Percentiles rank a stretch among this genome's conserved stretches.
These are phyloP conservation scores for Aporrectodea caliginosa DNA, from an alignment of 1,140 invertebrate species.

Conservation along the genomic window DNA sequence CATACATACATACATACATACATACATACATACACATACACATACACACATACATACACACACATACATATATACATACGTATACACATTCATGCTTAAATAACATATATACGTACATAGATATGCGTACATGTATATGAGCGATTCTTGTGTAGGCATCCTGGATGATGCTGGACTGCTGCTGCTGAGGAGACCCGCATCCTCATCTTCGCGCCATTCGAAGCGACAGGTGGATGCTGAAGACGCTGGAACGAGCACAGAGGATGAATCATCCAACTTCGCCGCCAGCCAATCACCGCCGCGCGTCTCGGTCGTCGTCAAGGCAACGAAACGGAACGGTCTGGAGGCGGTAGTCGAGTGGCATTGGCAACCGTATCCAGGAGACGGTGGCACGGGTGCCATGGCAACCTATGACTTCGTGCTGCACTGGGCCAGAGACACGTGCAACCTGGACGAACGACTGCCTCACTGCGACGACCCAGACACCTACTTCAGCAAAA, in stretches of 20 bases:
- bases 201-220: no score
- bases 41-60: no score
- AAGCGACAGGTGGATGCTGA: no score
- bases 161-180: neutral
- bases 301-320: neutral
- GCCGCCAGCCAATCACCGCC: neutral
- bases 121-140: neutral
- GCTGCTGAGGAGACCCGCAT: neutral
- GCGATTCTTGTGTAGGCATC: neutral
- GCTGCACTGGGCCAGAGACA: slow-evolving; percentile 19
- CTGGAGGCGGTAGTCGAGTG: neutral
- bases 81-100: no score
- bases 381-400: no score
- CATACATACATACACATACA: no score
- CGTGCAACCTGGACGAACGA: slow-evolving; percentile 14
- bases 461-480: slow-evolving; percentile 15
- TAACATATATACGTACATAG: neutral
- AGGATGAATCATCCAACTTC: neutral
- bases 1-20: no score
- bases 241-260: neutral
- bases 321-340: neutral
- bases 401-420: slow-evolving; percentile 2
- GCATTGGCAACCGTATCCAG: neutral
- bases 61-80: no score
- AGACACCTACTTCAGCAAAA: neutral